Evolutionary conservation across 2,888 invertebrate species (phyloP), one percentile per base, ranked within the genome.

Genomic region (Neoscelio sp.): DNA sequence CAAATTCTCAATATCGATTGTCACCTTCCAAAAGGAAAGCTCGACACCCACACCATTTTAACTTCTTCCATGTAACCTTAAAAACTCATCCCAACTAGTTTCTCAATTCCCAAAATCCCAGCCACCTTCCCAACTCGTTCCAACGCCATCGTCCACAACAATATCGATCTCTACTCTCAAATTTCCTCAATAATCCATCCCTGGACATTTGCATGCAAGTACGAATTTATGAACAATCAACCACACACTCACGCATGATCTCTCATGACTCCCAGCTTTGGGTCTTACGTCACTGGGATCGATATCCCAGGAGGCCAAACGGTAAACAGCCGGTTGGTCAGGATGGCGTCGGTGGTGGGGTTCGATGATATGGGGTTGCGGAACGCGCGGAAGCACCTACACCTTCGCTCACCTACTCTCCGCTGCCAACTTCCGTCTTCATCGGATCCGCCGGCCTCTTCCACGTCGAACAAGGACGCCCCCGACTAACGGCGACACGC

Each of bases 321-420:
- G 89, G 90, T 90, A 90, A 90, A 90, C 90, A 90, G 90, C 89
- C 90, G 90, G 90, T 90, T 90, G 90, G 90, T 88, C 90, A 90
- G 90, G 87, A 89, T 82, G 85, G 84, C 82, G 80, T 15, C 65
- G 64, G 62, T 74, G 80, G 80, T 80, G 79, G 80, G 80, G 77
- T 20, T 44, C n/a, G 52, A 40, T 46, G 33, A 67, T 58, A 30
- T 62, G 71, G 71, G 62, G 67, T 75, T 75, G 74, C 64, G 40
- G 70, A 76, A 70, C 50, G 76, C 73, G 76, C 65, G 67, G 50
- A 52, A 58, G 68, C 73, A 42, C 67, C 70, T 56, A 56, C 78
- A 74, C 71, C 74, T 58, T 70, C 68, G 71, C 60, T 54, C 62
- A 65, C 68, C 54, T 65, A 38, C 73, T 67, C 62, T 44, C 26